Evolutionary conservation across 2,888 invertebrate genomes (phyloP), one percentile per base, ranked within the genome.

Genomic region (Leucoma salicis): DNA sequence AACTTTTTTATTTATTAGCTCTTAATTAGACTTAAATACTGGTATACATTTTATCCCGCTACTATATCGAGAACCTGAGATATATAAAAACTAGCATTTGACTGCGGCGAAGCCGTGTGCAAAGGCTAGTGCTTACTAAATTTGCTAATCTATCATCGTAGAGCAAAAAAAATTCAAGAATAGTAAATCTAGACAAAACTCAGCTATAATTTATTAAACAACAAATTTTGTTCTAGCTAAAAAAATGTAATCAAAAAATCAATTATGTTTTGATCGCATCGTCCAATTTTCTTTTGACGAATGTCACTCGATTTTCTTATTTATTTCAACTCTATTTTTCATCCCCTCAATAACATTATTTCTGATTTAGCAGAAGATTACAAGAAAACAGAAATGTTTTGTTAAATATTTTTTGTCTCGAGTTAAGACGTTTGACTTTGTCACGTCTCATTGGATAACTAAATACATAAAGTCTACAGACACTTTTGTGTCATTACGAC

Each of bases 201-300:
- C n/a, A n/a, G n/a, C n/a, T n/a, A n/a, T n/a, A n/a, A n/a, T n/a
- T n/a, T n/a, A n/a, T n/a, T n/a, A n/a, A n/a, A n/a, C n/a, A n/a
- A n/a, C n/a, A n/a, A n/a, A n/a, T n/a, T n/a, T n/a, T n/a, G n/a
- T n/a, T n/a, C n/a, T n/a, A n/a, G n/a, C n/a, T n/a, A n/a, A n/a
- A n/a, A n/a, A n/a, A 6, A 2, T 40, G 14, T 31, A 8, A 31
- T 40, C 7, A n/a, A 31, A 35, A 28, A 7, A 28, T 14, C 2
- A 12, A n/a, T 24, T 14, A 13, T 13, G 1, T 31, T 4, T n/a
- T 11, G 1, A 12, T 10, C 34, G 11, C 6, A 11, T 11, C 14
- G 6, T 33, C 21, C 21, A 42, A 42, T 42, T 32, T 33, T 33
- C 28, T 37, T 35, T 28, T 11, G 14, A 12, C 12, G 28, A 27